Conservation (phyloP, 2,797 vertebrate genomes). For the Dermochelys coriacea region DNA sequence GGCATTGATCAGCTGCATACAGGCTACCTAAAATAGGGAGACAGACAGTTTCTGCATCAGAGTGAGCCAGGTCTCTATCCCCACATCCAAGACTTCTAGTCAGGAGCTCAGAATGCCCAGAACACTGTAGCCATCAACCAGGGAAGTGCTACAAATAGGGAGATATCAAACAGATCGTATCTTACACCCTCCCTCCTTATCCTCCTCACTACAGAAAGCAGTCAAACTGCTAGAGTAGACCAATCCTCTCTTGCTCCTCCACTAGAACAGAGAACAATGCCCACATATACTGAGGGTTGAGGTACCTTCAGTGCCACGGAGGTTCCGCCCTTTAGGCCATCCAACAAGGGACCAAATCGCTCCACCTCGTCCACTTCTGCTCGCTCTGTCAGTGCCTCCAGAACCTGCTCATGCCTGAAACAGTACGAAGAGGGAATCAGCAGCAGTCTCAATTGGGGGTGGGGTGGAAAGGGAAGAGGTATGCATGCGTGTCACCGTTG, state of each 20-base stretch:
- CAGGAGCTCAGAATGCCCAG: not conserved
- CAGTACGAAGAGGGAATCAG: not conserved
- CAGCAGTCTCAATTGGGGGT: not conserved
- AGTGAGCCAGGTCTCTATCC: not conserved
- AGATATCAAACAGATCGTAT: not conserved
- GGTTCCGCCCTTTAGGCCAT: conserved; percentile 84
- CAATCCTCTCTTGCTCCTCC: not conserved
- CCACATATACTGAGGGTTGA: not conserved
- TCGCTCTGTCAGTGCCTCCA: conserved; percentile 91
- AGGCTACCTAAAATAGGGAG: conserved; percentile 76
- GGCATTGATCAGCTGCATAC: conserved; percentile 93
- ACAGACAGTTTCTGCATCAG: not conserved
- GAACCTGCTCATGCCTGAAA: conserved; percentile 89
- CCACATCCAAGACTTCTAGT: not conserved
- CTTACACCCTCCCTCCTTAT: not conserved
- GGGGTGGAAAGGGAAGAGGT: not conserved
- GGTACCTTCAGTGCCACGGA: conserved; percentile 85
- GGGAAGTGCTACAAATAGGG: not conserved
- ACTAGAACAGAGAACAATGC: not conserved
- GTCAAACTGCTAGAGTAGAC: not conserved
- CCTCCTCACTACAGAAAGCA: not conserved
- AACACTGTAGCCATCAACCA: not conserved
- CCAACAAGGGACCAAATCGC: conserved; percentile 90
- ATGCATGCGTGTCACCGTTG: not conserved
- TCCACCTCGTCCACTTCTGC: conserved; percentile 89